Evolutionary conservation across 2,797 vertebrate genomes (phyloP), one percentile per base, ranked within the genome.

Genomic region (Sandelia bainsii): DNA sequence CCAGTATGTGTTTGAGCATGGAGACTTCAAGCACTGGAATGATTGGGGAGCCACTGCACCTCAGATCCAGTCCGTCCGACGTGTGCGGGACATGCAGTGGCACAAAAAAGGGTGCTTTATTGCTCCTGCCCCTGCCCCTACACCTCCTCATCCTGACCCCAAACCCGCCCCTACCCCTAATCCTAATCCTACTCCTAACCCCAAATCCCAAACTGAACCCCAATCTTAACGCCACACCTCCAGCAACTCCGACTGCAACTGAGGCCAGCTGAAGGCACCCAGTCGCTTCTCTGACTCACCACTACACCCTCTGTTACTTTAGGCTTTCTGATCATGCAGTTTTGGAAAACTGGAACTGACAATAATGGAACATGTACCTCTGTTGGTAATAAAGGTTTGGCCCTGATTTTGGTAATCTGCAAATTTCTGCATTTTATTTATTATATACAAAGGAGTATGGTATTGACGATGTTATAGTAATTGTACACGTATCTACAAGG

Each of bases 11-110:
- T 96, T 98, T 1, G 96, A 97, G 92, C 93, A 92, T 65, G 96
- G 96, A 19, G 96, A 98, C 46, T 98, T 95, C 92, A 94, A 95
- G 72, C 97, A 98, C 93, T 98, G 97, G 96, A 98, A 98, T 8
- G 95, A 97, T 59, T 98, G 97, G 97, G 96, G 94, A 2, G 95
- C 96, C 77, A 91, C 90, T 89, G 94, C 95, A 87, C 97, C 97
- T 3, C 96, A 95, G 84, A 95, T 98, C 89, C 97, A 98, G 95
- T 97, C 97, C 0, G 92, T 98, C 90, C 95, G 96, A 73, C 95
- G 95, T 1, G 93, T 98, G 80, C 94, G 95, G 14, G 97, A 98
- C 94, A 96, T 96, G 96, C 96, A 97, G 92, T 98, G 97, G 97
- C 97, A 98, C 94, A 95, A 96, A 86, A 89, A 87, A 12, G 96